phyloP scores from a whole-genome alignment of 2,113 vertebrate genomes.

The Oplegnathus fasciatus region DNA sequence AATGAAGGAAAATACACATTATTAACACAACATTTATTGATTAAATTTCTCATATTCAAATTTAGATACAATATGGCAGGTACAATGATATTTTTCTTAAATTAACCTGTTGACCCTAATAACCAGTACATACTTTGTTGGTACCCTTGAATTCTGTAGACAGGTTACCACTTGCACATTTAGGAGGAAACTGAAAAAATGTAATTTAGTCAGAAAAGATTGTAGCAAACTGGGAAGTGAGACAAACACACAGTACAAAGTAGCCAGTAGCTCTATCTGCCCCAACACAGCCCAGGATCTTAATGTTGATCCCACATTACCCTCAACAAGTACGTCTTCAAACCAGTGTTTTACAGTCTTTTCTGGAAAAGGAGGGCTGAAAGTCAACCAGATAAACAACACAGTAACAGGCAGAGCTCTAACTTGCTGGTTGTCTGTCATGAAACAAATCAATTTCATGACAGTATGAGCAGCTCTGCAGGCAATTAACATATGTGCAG shows the following conservation, averaged over 20 bases:
- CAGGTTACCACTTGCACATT: conserved; percentile 48
- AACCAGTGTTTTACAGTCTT: conserved; percentile 54
- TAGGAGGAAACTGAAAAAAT: conserved; percentile 32
- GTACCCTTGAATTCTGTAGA: conserved; percentile 42
- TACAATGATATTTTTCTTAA: background rate
- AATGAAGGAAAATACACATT: background rate
- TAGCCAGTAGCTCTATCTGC: conserved; percentile 26
- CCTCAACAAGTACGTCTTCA: conserved; percentile 55
- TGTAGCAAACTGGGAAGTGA: conserved; percentile 35
- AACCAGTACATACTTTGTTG: conserved; percentile 59
- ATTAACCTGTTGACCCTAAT: conserved; percentile 53
- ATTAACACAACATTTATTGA: too few relatives aligned
- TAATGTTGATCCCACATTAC: conserved; percentile 44
- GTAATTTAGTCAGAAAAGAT: conserved; percentile 37
- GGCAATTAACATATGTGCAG: conserved; percentile 68
- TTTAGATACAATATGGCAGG: background rate
- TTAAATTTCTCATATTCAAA: background rate
- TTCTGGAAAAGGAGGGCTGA: conserved; percentile 41
- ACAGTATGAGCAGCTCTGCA: conserved; percentile 65
- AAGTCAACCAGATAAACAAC: conserved; percentile 68
- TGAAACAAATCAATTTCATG: conserved; percentile 68
- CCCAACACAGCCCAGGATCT: conserved; percentile 38
- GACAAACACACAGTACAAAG: conserved; percentile 29
- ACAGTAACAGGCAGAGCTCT: conserved; percentile 51
- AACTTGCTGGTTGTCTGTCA: conserved; percentile 49